Evolutionary conservation across 2,797 vertebrate genomes (phyloP).

Genomic region (Chrysolophus pictus): DNA sequence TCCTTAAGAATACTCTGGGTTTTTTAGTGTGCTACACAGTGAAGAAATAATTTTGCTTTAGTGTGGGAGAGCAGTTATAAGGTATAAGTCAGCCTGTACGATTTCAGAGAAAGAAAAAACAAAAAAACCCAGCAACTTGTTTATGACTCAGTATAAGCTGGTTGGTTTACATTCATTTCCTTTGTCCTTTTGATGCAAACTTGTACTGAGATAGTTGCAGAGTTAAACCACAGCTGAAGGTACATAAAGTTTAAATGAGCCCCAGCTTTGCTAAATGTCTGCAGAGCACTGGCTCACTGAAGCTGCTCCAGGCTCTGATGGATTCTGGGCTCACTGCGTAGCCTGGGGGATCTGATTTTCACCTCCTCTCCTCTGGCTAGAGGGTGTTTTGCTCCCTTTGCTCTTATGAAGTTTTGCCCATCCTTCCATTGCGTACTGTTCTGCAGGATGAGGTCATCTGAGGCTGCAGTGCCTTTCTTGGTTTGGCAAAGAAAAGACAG

Average conservation of each 20-base stretch:
- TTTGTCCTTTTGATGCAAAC: neutral
- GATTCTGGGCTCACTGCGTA: neutral
- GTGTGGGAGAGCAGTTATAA: neutral
- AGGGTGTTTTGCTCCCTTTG: neutral
- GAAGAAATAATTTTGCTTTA: neutral
- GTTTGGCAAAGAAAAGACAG: neutral
- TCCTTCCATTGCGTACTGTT: neutral
- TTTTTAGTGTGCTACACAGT: neutral
- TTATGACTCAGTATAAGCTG: neutral
- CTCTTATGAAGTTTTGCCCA: neutral
- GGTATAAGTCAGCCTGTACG: neutral
- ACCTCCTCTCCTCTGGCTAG: accelerated
- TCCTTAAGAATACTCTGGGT: neutral
- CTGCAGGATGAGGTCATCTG: neutral
- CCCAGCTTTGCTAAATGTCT: neutral
- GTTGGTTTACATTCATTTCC: neutral
- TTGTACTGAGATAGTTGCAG: neutral
- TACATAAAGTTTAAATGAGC: neutral
- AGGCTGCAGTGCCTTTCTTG: neutral
- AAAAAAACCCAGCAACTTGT: neutral
- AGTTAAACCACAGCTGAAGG: neutral
- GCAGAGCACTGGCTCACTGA: neutral
- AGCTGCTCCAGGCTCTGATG: neutral
- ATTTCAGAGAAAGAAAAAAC: neutral
- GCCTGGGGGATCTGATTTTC: accelerated